phyloP scores from a whole-genome alignment of 2,113 vertebrate genomes.

The Pluvialis apricaria region DNA sequence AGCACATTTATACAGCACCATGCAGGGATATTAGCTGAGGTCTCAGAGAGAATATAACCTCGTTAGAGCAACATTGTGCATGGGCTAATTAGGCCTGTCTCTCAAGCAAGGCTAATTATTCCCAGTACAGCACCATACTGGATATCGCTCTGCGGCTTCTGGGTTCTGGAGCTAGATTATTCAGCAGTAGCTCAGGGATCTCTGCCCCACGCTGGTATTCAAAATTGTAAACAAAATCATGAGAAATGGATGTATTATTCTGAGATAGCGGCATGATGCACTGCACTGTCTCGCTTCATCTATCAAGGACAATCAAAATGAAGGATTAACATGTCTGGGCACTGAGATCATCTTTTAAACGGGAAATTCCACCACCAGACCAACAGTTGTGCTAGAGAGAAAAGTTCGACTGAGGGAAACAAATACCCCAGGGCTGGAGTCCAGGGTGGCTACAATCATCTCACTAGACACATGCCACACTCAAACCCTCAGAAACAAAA shows the following conservation, averaged over 20 bases:
- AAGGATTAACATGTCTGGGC: neutral
- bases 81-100: constrained; percentile 52
- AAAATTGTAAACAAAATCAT: constrained; percentile 23
- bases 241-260: constrained; percentile 3
- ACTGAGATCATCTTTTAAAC: neutral
- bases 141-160: neutral
- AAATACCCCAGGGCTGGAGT: neutral
- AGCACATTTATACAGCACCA: constrained; percentile 26
- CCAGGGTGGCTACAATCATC: neutral
- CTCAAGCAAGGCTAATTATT: constrained; percentile 64
- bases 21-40: constrained; percentile 43
- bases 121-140: constrained; percentile 40
- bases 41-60: constrained; percentile 55
- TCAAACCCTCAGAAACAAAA: neutral
- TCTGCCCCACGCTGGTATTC: neutral
- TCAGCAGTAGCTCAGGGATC: constrained; percentile 7
- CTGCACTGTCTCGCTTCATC: neutral
- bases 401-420: neutral
- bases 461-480: neutral
- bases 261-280: neutral
- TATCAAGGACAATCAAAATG: neutral
- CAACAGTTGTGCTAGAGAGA: neutral
- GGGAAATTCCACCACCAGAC: neutral
- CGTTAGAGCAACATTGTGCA: constrained; percentile 45
- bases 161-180: constrained; percentile 13